Base-by-base conservation (phyloP, 1,140 invertebrate species). In the Acromyrmex charruanus region DNA sequence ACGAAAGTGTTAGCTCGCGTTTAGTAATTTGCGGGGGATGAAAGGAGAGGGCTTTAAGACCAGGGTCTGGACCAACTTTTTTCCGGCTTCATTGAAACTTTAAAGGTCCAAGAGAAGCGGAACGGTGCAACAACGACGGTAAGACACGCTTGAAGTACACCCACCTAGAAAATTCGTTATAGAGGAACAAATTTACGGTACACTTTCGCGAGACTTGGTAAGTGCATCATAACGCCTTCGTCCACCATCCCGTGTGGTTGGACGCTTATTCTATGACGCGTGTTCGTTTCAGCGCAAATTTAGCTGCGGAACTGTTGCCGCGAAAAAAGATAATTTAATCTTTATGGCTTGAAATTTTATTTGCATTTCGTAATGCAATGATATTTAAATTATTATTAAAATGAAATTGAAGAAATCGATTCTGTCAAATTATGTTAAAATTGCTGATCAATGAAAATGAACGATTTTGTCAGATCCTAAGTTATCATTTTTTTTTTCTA, bases 211-310 rank as follows among this genome's bases (percentile, higher is more conserved):
- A 12, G 55, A 55, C 58, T 53, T 51, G 86, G 71, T 89, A 89
- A 89, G 88, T 89, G 88, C 88, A 87, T 77, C 75, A 68, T 81
- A 88, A 89, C 88, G 63, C 65, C 69, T 63, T 44, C 87, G 81
- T 69, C 85, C 81, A 81, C 85, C 82, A n/a, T 63, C 65, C 35
- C 75, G 80, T 49, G 51, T 68, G 49, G 18, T 44, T 49, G 28
- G 61, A 77, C 58, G 74, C 88, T 86, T 71, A 86, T 85, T 55
- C 79, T n/a, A 31, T 72, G 65, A 74, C 58, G 28, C 49, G 51
- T 58, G 25, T 44, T 21, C 28, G 44, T 80, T 77, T 10, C 25
- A 44, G 12, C 21, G 21, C 21, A 69, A 69, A 69, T 44, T 81
- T 71, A 81, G 21, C 49, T 16, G 2, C 31, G 21, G 16, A 16